These are phyloP conservation scores for Thamnophis sirtalis DNA, from an alignment of 2,113 vertebrate species.

Conservation along the genomic window DNA sequence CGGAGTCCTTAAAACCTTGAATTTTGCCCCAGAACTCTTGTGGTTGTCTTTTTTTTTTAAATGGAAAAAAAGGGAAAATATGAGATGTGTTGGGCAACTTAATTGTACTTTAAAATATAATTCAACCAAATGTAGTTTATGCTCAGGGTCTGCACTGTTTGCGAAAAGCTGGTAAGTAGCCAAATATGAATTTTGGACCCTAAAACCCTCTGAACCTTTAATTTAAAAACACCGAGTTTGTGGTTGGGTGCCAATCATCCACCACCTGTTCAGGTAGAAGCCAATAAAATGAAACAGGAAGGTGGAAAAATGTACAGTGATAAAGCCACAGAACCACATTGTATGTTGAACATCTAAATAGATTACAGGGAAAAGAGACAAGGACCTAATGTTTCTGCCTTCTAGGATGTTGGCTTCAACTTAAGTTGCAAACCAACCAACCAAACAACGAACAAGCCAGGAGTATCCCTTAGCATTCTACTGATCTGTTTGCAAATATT, in stretches of 20 bases:
- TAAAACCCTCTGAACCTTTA: not conserved
- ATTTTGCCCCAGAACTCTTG: not conserved
- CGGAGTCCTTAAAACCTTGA: not conserved
- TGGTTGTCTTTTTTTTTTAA: not conserved
- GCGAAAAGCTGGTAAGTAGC: not conserved
- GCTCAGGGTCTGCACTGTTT: not conserved
- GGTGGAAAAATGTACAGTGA: not conserved
- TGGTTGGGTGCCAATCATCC: not conserved
- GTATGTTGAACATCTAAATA: too few relatives aligned
- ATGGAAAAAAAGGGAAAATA: not conserved
- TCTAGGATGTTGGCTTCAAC: not conserved
- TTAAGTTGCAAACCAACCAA: not conserved
- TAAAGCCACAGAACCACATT: not conserved
- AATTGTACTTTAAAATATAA: not conserved
- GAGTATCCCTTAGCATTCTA: not conserved
- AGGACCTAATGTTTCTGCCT: not conserved
- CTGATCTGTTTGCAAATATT: not conserved
- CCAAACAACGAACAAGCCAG: not conserved
- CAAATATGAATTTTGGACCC: not conserved
- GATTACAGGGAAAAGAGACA: not conserved
- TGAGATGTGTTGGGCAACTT: not conserved
- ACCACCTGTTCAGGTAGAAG: not conserved
- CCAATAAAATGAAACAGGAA: not conserved
- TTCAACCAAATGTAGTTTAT: not conserved
- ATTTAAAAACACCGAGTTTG: not conserved